Evolutionary conservation across 2,113 vertebrate genomes (phyloP), one percentile per base, ranked within the genome.

Genomic region (Cichladusa arquata): DNA sequence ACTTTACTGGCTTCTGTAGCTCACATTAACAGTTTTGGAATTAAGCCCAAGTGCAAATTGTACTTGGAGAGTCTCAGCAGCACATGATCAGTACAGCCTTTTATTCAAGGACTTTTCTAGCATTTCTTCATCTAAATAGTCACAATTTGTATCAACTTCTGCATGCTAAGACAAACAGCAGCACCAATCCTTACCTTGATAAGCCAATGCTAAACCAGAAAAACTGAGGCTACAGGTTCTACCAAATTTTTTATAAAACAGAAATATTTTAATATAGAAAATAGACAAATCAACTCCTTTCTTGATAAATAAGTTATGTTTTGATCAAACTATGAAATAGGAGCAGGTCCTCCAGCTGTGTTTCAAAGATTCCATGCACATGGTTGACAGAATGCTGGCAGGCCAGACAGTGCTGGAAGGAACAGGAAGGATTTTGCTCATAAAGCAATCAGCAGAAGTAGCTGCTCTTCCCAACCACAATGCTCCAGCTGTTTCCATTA

Each of bases 11-110:
- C 94, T 94, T 36, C 86, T 86, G 92, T 40, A 93, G 93, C 80
- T 95, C 93, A 92, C 85, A 95, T 90, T 90, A 95, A 95, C 90
- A 95, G 65, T 12, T 90, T 18, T 96, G 96, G 95, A 97, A 92
- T 56, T 53, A 83, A 93, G 94, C 96, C 93, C 92, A 92, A 94
- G 92, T 0, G 92, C 94, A 95, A 96, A 96, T 92, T 97, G 95
- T 88, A 91, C 88, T 96, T 90, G 93, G 93, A 96, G 93, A 95
- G 60, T 67, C 88, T 95, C 86, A 53, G 94, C 86, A 90, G 90
- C 90, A 95, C 94, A 47, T 61, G 81, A 95, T 91, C 86, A 64
- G 83, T 7, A 66, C 60, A 60, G 82, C 6, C 2, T 83, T 90
- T 96, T 77, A 92, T 51, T 86, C 64, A 86, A 83, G 86, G 90